Percentiles rank a stretch among this genome's conserved stretches.
These are phyloP conservation scores for Luperina nickerlii DNA, from an alignment of 2,888 invertebrate species.

Conservation along the genomic window DNA sequence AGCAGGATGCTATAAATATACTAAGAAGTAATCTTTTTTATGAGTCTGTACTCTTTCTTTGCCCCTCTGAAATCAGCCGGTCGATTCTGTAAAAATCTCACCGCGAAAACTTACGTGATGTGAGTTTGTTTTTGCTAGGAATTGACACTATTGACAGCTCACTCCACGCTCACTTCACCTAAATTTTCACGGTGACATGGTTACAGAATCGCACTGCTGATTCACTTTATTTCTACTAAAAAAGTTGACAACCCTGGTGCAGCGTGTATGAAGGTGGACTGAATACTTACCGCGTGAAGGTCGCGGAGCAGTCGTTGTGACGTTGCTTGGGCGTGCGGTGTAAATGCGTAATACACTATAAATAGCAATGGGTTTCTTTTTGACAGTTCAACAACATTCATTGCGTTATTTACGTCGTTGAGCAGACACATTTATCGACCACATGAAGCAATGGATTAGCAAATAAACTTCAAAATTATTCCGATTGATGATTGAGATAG, in stretches of 20 bases:
- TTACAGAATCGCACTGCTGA: too few relatives aligned
- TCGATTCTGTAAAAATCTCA: too few relatives aligned
- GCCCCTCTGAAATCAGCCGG: neutral
- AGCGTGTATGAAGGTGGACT: neutral
- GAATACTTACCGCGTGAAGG: neutral
- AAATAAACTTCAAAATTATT: neutral
- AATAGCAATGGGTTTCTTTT: neutral
- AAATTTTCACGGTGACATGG: too few relatives aligned
- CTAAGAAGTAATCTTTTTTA: neutral
- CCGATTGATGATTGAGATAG: neutral
- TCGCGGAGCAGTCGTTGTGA: neutral
- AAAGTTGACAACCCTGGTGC: neutral
- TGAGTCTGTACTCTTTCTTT: neutral
- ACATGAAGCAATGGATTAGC: neutral
- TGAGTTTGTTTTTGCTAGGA: too few relatives aligned
- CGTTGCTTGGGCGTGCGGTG: neutral
- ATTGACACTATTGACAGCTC: too few relatives aligned
- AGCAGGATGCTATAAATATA: neutral
- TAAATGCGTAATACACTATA: neutral
- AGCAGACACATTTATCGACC: neutral
- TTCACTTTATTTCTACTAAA: too few relatives aligned
- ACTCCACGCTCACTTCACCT: too few relatives aligned
- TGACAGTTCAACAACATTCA: neutral
- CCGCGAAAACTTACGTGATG: too few relatives aligned
- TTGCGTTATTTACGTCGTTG: neutral